Evolutionary conservation across 1,140 invertebrate genomes (phyloP).

Genomic region (Anthonomus grandis): DNA sequence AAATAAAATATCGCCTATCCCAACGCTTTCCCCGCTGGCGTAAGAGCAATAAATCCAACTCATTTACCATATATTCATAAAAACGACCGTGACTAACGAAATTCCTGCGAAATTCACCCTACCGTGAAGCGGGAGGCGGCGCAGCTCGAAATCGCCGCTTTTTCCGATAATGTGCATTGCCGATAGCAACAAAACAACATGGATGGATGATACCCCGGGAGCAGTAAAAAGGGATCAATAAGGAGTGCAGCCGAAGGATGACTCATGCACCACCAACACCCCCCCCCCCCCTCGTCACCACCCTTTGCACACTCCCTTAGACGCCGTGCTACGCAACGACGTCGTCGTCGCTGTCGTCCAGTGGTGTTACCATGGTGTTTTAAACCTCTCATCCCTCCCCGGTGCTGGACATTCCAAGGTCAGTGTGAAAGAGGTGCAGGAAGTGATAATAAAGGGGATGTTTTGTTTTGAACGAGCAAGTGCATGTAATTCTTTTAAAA

Average conservation of each 20-base stretch:
- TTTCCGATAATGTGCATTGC: slow-evolving; percentile 28
- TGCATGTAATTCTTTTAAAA: no score
- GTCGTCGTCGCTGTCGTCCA: no score
- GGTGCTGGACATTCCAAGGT: slow-evolving; percentile 1
- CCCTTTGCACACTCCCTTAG: no score
- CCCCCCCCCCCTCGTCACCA: slow-evolving; percentile 31
- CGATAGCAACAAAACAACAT: slow-evolving; percentile 20
- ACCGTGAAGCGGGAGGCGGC: slow-evolving; percentile 1
- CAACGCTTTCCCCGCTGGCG: no score
- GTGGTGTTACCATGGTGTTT: slow-evolving; percentile 18
- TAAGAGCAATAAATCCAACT: no score
- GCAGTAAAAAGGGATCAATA: slow-evolving; percentile 34
- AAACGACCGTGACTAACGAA: no score
- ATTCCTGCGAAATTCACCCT: no score
- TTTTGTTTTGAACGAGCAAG: no score
- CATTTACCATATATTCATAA: no score
- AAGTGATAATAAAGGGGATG: no score
- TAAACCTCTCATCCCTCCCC: slow-evolving; percentile 1
- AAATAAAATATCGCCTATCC: no score
- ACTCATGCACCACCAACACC: slow-evolving; percentile 36
- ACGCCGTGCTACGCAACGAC: slow-evolving; percentile 21
- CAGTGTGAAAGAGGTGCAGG: not conserved
- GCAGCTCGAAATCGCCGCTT: no score
- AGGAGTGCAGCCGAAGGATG: slow-evolving; percentile 47
- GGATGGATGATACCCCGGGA: slow-evolving; percentile 37